These are phyloP conservation scores for Garra rufa DNA, from an alignment of 2,113 vertebrate genomes.

Conservation along the genomic window DNA sequence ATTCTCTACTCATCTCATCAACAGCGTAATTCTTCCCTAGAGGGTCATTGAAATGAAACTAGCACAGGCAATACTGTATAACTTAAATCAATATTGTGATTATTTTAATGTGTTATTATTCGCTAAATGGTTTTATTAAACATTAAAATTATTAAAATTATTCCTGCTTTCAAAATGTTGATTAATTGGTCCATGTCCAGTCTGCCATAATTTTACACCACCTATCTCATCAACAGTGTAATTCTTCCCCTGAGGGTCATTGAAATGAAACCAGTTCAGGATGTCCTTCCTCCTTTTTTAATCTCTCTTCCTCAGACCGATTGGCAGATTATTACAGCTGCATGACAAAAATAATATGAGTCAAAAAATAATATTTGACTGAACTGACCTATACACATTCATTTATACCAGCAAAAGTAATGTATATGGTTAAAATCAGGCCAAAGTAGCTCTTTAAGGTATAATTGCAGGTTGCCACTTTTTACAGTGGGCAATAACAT, in stretches of 20 bases:
- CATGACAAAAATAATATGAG: constrained; percentile 9
- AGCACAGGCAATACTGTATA: neutral
- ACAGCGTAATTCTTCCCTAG: constrained; percentile 44
- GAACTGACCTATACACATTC: neutral
- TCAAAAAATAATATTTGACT: neutral
- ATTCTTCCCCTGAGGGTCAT: constrained; percentile 39
- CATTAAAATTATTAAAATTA: neutral
- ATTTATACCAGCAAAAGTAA: too few relatives aligned
- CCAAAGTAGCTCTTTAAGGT: too few relatives aligned
- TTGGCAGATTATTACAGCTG: neutral
- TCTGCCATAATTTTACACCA: constrained; percentile 42
- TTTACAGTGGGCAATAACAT: neutral
- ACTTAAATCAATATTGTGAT: neutral
- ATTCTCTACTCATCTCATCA: constrained; percentile 32
- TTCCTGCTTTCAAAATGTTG: neutral
- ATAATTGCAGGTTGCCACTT: too few relatives aligned
- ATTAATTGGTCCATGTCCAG: neutral
- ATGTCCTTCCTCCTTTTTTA: constrained; percentile 13
- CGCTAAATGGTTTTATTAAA: neutral
- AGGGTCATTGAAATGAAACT: constrained; percentile 27
- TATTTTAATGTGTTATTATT: neutral
- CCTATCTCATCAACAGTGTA: constrained; percentile 41
- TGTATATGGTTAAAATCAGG: too few relatives aligned
- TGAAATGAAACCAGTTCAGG: constrained; percentile 25
- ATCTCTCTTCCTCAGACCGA: neutral